These are phyloP conservation scores for Coecobrya sp. DNA, from an alignment of 2,888 invertebrate genomes.

Conservation along the genomic window DNA sequence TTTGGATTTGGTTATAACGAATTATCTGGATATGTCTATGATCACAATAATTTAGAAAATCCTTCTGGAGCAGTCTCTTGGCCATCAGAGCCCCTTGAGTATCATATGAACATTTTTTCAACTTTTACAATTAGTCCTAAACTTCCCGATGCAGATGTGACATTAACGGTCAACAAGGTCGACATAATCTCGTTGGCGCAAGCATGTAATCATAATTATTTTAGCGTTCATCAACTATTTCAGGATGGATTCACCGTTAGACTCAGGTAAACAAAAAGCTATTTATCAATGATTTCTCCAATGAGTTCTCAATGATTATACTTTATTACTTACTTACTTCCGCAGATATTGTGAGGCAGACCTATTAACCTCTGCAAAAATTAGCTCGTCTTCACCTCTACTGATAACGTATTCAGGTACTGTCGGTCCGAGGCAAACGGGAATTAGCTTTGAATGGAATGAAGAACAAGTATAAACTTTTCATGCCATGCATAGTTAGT, in stretches of 20 bases:
- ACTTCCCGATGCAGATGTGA: not conserved
- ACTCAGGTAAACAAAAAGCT: slow-evolving; percentile 56
- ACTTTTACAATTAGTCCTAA: slow-evolving; percentile 36
- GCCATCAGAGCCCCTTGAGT: slow-evolving; percentile 54
- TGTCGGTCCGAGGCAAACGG: slow-evolving; percentile 63
- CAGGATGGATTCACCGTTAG: slow-evolving; percentile 67
- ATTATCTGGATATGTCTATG: slow-evolving; percentile 56
- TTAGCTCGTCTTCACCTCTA: slow-evolving; percentile 76
- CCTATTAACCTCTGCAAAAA: slow-evolving; percentile 58
- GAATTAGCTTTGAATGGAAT: slow-evolving; percentile 75
- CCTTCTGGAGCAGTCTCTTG: slow-evolving; percentile 53
- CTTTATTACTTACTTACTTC: too few relatives aligned
- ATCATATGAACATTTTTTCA: slow-evolving; percentile 40
- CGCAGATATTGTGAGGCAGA: slow-evolving; percentile 77
- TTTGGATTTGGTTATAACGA: slow-evolving; percentile 77
- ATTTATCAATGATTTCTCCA: not conserved
- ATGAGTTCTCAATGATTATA: not conserved
- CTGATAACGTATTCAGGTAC: slow-evolving; percentile 69
- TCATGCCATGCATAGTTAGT: too few relatives aligned
- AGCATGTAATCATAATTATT: slow-evolving; percentile 73
- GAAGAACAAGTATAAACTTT: slow-evolving; percentile 10
- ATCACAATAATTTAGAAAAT: slow-evolving; percentile 8
- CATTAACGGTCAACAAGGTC: slow-evolving; percentile 55
- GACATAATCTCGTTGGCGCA: slow-evolving; percentile 51
- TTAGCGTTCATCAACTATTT: slow-evolving; percentile 79